phyloP scores from a whole-genome alignment of 2,113 vertebrate genomes.

The Platysternon megacephalum region DNA sequence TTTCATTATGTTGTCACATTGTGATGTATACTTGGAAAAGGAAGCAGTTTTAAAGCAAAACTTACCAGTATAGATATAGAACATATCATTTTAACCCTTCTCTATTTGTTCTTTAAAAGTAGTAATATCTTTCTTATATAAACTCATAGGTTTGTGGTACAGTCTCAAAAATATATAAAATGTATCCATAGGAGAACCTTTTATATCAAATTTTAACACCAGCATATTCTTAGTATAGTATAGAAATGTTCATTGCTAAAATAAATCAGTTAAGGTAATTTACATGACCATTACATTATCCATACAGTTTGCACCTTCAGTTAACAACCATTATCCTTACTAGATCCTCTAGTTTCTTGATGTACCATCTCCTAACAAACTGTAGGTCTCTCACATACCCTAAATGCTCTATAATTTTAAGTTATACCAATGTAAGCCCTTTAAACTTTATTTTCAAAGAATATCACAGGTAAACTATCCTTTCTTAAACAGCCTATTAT shows the following conservation, averaged over 20 bases:
- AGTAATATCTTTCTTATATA: background rate
- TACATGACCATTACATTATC: background rate
- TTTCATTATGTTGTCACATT: constrained; percentile 34
- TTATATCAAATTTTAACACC: background rate
- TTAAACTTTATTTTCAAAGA: constrained; percentile 41
- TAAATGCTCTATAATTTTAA: background rate
- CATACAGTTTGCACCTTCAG: background rate
- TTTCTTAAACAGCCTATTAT: constrained; percentile 52
- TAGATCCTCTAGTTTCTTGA: background rate
- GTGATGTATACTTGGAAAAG: constrained; percentile 6
- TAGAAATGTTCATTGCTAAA: background rate
- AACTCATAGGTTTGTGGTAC: background rate
- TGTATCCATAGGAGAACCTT: background rate
- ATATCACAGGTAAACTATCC: background rate
- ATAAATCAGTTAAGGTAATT: background rate
- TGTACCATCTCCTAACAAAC: background rate
- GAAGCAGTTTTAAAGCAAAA: background rate
- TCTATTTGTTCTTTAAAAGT: background rate
- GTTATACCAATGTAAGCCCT: background rate
- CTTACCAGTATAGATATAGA: background rate
- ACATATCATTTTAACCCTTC: background rate
- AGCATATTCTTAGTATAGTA: background rate
- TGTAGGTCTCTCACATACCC: background rate
- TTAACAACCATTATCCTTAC: background rate
- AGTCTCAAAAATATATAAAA: background rate